These are phyloP conservation scores for Pedicia rivosa DNA, from an alignment of 2,888 invertebrate species.

Conservation along the genomic window DNA sequence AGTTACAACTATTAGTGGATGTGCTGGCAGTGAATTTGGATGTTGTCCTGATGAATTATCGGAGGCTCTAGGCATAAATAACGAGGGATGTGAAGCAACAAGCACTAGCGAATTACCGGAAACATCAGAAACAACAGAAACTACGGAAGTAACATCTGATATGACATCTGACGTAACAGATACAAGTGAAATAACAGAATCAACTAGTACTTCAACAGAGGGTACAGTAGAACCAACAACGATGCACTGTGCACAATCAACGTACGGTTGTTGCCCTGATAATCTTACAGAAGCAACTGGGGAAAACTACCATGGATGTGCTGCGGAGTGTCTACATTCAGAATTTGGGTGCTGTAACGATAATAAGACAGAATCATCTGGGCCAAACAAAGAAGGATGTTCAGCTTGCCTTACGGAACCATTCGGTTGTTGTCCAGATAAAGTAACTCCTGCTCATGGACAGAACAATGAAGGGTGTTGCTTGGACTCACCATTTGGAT, in stretches of 20 bases:
- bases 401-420: conserved; percentile 47
- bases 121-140: conserved; percentile 13
- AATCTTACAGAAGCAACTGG: conserved; percentile 48
- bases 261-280: conserved; percentile 55
- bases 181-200: conserved; percentile 9
- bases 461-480: conserved; percentile 70
- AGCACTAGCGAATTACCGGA: conserved; percentile 10
- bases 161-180: conserved; percentile 7
- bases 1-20: conserved; percentile 34
- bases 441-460: conserved; percentile 71
- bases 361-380: conserved; percentile 44
- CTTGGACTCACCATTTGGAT: conserved; percentile 54
- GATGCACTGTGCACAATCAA: conserved; percentile 9
- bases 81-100: conserved; percentile 19
- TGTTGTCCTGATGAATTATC: conserved; percentile 57
- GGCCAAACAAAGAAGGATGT: conserved; percentile 60
- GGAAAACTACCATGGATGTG: conserved; percentile 23
- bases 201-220: conserved; percentile 14
- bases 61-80: conserved; percentile 40
- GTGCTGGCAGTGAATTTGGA: conserved; percentile 27
- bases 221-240: conserved; percentile 19
- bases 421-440: conserved; percentile 81
- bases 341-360: conserved; percentile 66
- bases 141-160: conserved; percentile 11
- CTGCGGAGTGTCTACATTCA: conserved; percentile 34